Percentiles rank a stretch among this genome's conserved stretches.
These are phyloP conservation scores for Trissonchulus latispiculum DNA, from an alignment of 2,888 invertebrate genomes.

Conservation along the genomic window DNA sequence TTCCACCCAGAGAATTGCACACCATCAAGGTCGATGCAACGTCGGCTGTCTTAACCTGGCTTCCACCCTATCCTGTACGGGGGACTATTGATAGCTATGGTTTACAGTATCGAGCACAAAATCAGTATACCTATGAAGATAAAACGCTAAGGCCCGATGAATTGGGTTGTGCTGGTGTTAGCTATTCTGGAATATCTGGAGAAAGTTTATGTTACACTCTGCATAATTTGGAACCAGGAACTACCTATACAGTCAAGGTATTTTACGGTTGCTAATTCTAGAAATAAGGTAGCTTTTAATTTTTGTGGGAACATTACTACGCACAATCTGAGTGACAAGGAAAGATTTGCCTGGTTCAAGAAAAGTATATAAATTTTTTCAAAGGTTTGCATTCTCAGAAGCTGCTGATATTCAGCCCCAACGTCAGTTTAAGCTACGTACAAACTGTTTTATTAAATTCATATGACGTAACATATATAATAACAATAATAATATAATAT, in stretches of 20 bases:
- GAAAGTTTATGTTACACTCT: conserved; percentile 44
- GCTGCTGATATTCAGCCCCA: too few relatives aligned
- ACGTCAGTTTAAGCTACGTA: too few relatives aligned
- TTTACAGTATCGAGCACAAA: conserved; percentile 33
- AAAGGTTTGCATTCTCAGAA: too few relatives aligned
- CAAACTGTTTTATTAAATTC: too few relatives aligned
- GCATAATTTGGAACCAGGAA: conserved; percentile 39
- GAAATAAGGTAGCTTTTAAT: too few relatives aligned
- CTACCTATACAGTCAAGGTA: conserved; percentile 42
- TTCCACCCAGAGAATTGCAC: conserved; percentile 40
- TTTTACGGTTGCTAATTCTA: too few relatives aligned
- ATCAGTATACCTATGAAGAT: background rate
- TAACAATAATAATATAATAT: too few relatives aligned
- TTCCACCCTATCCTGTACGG: conserved; percentile 41
- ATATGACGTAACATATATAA: too few relatives aligned
- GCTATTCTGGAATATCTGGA: conserved; percentile 24
- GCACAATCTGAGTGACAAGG: too few relatives aligned
- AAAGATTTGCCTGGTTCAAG: too few relatives aligned
- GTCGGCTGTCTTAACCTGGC: conserved; percentile 38
- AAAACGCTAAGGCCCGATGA: background rate
- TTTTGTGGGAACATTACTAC: too few relatives aligned
- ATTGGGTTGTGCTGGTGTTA: conserved; percentile 13
- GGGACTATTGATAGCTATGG: conserved; percentile 38
- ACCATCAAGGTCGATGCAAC: conserved; percentile 34
- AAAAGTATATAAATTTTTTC: too few relatives aligned